phyloP scores from a whole-genome alignment of 2,113 vertebrate species.

The Hypomesus transpacificus region DNA sequence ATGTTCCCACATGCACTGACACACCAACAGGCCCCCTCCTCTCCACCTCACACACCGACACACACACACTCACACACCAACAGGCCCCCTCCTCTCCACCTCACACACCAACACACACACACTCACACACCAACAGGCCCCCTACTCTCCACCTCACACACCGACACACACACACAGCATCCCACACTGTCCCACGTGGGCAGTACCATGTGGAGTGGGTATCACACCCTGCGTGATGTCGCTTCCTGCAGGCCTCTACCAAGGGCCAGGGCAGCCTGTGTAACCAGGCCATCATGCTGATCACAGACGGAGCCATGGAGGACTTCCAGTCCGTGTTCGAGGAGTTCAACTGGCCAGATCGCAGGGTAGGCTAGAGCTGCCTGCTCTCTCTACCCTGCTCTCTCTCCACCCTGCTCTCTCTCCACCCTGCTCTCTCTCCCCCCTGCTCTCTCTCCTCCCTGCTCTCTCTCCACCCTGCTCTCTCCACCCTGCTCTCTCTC shows the following conservation, averaged over 20 bases:
- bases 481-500: no score
- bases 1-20: background rate
- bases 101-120: background rate
- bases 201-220: background rate
- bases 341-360: slow-evolving; percentile 93
- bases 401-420: no score
- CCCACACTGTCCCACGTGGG: background rate
- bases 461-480: no score
- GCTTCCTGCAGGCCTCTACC: slow-evolving; percentile 55
- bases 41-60: background rate
- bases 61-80: slow-evolving; percentile 11
- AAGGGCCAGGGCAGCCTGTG: slow-evolving; percentile 88
- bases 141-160: no score
- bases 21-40: no score
- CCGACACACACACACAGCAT: slow-evolving; percentile 1
- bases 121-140: no score
- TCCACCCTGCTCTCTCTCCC: no score
- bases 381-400: no score
- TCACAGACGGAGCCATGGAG: slow-evolving; percentile 94
- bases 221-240: slow-evolving; percentile 12
- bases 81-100: no score
- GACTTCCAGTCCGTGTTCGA: slow-evolving; percentile 88
- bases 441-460: no score
- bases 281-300: slow-evolving; percentile 98
- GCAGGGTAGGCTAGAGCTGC: slow-evolving; percentile 73